Conservation (phyloP, 2,888 invertebrate genomes). For the Drosophila rubida region DNA sequence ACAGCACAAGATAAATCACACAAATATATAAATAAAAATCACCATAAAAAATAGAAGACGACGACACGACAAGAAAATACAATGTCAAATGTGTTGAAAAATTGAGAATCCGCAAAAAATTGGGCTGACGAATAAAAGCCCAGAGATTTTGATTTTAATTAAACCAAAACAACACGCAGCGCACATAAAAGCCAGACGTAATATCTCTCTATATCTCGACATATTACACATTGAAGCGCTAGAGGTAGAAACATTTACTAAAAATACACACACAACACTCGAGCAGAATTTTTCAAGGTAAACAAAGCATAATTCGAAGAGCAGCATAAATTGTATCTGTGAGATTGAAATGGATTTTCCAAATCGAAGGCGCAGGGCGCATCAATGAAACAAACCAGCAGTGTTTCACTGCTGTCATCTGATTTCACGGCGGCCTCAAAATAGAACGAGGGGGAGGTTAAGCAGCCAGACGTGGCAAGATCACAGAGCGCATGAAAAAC, state of each 20-base stretch:
- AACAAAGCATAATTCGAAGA: slow-evolving; percentile 70
- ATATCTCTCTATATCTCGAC: slow-evolving; percentile 20
- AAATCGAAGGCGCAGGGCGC: slow-evolving; percentile 19
- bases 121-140: slow-evolving; percentile 41
- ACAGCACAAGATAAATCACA: slow-evolving; percentile 31
- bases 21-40: slow-evolving; percentile 14
- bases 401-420: slow-evolving; percentile 42
- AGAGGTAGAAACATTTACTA: slow-evolving; percentile 45
- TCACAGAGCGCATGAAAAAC: slow-evolving; percentile 34
- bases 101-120: slow-evolving; percentile 52
- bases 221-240: slow-evolving; percentile 4
- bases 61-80: slow-evolving; percentile 24
- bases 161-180: slow-evolving; percentile 59
- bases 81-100: slow-evolving; percentile 58
- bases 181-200: slow-evolving; percentile 11
- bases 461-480: slow-evolving; percentile 22
- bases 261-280: slow-evolving; percentile 52
- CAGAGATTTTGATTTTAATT: slow-evolving; percentile 69
- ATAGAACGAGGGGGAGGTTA: slow-evolving; percentile 52
- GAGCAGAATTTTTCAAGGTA: slow-evolving; percentile 71
- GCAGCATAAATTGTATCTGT: slow-evolving; percentile 47
- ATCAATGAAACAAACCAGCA: slow-evolving; percentile 48
- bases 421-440: slow-evolving; percentile 63
- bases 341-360: slow-evolving; percentile 35
- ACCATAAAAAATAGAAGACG: slow-evolving; percentile 11